These are phyloP conservation scores for Diploptera punctata DNA, from an alignment of 2,888 invertebrate species.

Conservation along the genomic window DNA sequence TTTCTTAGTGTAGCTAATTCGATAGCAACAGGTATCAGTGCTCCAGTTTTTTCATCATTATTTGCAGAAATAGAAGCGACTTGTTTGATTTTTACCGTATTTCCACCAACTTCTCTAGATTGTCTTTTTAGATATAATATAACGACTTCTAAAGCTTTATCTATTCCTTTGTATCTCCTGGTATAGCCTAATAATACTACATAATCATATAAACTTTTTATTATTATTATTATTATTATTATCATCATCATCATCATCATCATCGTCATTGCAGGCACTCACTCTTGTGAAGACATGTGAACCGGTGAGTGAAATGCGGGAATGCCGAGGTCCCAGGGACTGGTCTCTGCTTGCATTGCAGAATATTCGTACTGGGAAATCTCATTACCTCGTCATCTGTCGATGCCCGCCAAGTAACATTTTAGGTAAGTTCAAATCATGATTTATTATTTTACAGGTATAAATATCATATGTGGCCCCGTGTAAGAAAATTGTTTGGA, in stretches of 20 bases:
- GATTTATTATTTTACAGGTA: too few relatives aligned
- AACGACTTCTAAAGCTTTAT: conserved; percentile 40
- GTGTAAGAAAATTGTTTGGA: too few relatives aligned
- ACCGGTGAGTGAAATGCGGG: conserved; percentile 88
- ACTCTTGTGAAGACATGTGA: conserved; percentile 94
- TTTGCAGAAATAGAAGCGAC: conserved; percentile 50
- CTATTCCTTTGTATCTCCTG: too few relatives aligned
- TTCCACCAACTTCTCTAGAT: conserved; percentile 38
- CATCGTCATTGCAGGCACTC: too few relatives aligned
- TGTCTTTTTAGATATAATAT: conserved; percentile 38
- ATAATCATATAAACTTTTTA: too few relatives aligned
- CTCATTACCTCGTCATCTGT: conserved; percentile 92
- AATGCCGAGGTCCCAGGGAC: conserved; percentile 86
- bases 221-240: too few relatives aligned
- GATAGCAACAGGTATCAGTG: conserved; percentile 48
- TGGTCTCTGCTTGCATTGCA: conserved; percentile 92
- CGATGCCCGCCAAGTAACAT: conserved; percentile 85
- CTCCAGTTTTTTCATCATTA: conserved; percentile 47
- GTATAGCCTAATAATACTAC: too few relatives aligned
- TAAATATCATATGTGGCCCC: too few relatives aligned
- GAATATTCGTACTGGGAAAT: conserved; percentile 91
- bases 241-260: too few relatives aligned
- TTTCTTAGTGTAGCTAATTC: too few relatives aligned
- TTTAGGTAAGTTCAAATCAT: conserved; percentile 79
- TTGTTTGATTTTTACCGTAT: conserved; percentile 45